Evolutionary conservation across 2,888 invertebrate genomes (phyloP), one percentile per base, ranked within the genome.

Genomic region (Halictus ligatus): DNA sequence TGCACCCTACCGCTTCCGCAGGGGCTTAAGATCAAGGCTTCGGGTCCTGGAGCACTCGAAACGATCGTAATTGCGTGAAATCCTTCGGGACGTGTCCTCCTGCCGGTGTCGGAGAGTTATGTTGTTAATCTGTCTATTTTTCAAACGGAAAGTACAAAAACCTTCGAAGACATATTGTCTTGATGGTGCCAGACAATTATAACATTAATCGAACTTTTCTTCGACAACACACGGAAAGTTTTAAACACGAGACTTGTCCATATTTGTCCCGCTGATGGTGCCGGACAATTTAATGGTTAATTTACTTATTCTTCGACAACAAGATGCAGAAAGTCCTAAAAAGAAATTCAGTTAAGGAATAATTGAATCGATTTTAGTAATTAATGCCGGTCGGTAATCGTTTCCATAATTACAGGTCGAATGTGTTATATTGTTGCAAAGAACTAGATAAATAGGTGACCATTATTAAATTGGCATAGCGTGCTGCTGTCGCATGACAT

Each of bases 381-480:
- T 21, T 10, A 54, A 54, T n/a, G 10, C 10, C 10, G n/a, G n/a
- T n/a, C 12, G 58, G n/a, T 5, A 48, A 15, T 48, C 1, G 0
- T 48, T 18, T 54, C 21, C n/a, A 54, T 10, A 54, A 54, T n/a
- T 58, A n/a, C 3, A n/a, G 58, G n/a, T n/a, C 3, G 12, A 58
- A 6, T 1, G 29, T 15, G 29, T 15, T 29, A 29, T 29, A 29
- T 64, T 15, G 29, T 13, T 7, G 29, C 15, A 64, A 64, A 29
- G 64, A 64, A 64, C 15, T 29, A 7, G 64, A 64, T 25, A 15
- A 29, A 64, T 64, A 29, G 64, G 15, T 18, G 7, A 8, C 29
- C 64, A 29, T 64, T 64, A 64, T 29, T 64, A 64, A 64, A 64
- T 64, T 64, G 64, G 29, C 64, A 64, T 64, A 29, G 64, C 64